Conservation (phyloP, 2,797 vertebrate species). For the Sebastes vulpes region DNA sequence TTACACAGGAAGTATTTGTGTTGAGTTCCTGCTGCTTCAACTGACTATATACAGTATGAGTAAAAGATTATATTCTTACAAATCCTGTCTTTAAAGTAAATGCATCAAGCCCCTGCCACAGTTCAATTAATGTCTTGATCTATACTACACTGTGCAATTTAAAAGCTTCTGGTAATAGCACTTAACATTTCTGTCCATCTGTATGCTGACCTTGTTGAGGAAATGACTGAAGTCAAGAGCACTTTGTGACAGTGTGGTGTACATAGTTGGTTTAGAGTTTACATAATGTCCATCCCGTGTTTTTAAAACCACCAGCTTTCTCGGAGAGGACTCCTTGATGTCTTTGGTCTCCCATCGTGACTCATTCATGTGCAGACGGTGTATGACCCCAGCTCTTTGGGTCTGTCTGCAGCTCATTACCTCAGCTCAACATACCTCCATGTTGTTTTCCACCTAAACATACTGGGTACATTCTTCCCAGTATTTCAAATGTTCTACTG, state of each 20-base stretch:
- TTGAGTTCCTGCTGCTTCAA: neutral
- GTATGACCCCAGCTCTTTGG: neutral
- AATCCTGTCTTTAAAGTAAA: neutral
- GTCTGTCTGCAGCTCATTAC: constrained; percentile 6
- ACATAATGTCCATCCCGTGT: constrained; percentile 18
- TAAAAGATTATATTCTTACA: neutral
- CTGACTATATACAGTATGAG: neutral
- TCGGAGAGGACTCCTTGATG: neutral
- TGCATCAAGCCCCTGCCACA: neutral
- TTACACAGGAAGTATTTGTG: neutral
- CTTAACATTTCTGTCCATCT: constrained; percentile 29
- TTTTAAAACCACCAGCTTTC: constrained; percentile 23
- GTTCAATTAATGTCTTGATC: constrained; percentile 31
- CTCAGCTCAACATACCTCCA: neutral
- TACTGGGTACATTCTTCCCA: neutral
- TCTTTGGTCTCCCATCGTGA: neutral
- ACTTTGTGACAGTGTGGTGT: constrained; percentile 26
- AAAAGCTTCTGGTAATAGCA: constrained; percentile 34
- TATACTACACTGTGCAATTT: constrained; percentile 5
- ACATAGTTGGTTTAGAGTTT: constrained; percentile 27
- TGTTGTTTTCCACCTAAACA: neutral
- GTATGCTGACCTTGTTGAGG: neutral
- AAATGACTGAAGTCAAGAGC: constrained; percentile 21
- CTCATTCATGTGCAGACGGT: neutral
- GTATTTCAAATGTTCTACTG: neutral